Conservation (phyloP, 1,140 invertebrate species). For the Holotrichia oblita region DNA sequence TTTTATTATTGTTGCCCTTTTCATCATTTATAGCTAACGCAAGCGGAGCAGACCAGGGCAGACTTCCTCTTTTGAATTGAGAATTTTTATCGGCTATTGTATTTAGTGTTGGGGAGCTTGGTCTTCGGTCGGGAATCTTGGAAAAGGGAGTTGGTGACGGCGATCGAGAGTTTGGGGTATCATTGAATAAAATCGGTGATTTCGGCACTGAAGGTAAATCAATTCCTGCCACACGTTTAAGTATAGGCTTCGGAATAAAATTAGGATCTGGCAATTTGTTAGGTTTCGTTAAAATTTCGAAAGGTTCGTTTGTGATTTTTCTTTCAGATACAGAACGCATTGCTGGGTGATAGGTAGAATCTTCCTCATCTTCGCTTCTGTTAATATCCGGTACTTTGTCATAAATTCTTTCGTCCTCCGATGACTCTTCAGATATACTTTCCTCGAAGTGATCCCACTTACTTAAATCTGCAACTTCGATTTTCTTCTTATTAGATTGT, state of each 20-base stretch:
- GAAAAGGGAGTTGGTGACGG: neutral
- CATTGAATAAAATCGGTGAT: neutral
- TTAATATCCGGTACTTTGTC: constrained; percentile 56
- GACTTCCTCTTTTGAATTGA: constrained; percentile 36
- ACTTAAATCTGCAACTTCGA: constrained; percentile 53
- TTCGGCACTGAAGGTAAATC: constrained; percentile 38
- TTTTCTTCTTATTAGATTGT: constrained; percentile 46
- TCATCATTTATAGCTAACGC: constrained; percentile 55
- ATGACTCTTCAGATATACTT: constrained; percentile 53
- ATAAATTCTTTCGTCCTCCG: constrained; percentile 52
- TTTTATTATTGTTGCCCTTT: constrained; percentile 56
- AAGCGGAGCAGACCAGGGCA: constrained; percentile 10
- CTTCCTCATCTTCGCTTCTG: constrained; percentile 68
- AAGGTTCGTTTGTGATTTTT: constrained; percentile 61
- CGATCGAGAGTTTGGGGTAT: constrained; percentile 53
- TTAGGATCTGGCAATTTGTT: constrained; percentile 69
- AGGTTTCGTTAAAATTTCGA: constrained; percentile 66
- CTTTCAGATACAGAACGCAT: constrained; percentile 50
- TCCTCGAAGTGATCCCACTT: constrained; percentile 58
- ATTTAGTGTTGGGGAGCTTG: too few species aligned
- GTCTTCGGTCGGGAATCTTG: neutral
- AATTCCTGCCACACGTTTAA: constrained; percentile 66
- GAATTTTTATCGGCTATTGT: neutral
- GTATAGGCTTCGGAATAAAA: constrained; percentile 78
- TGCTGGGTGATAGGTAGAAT: constrained; percentile 72